A percentile compares a stretch with the other conserved stretches of the same genome.
These are phyloP conservation scores for Bombus difficillimus DNA, from an alignment of 1,140 invertebrate species.

Conservation along the genomic window DNA sequence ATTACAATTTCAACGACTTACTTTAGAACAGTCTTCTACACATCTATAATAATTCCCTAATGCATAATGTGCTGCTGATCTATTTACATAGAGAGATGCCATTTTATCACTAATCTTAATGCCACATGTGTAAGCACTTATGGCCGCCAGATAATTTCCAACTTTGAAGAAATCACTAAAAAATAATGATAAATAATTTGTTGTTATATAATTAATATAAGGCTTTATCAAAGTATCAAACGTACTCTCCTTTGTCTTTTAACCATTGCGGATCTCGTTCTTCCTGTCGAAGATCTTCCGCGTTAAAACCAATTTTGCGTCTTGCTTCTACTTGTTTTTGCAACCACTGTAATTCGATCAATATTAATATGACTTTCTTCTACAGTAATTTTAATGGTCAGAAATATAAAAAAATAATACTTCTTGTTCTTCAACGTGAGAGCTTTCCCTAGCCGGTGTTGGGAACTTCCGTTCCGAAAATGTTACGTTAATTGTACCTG, in stretches of 20 bases:
- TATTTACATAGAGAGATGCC: constrained; percentile 88
- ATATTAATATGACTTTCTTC: neutral
- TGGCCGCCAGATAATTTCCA: constrained; percentile 90
- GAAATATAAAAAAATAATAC: constrained; percentile 72
- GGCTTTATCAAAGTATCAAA: constrained; percentile 45
- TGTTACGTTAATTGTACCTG: constrained; percentile 85
- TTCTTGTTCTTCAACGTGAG: constrained; percentile 88
- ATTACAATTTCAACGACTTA: constrained; percentile 65
- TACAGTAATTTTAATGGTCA: neutral
- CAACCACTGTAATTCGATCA: constrained; percentile 85
- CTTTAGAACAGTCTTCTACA: constrained; percentile 85
- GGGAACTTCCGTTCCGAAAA: constrained; percentile 92
- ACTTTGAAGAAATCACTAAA: constrained; percentile 87
- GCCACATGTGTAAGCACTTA: constrained; percentile 91
- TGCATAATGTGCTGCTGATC: constrained; percentile 90
- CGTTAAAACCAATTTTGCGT: constrained; percentile 87
- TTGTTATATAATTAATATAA: constrained; percentile 3
- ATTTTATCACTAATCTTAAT: constrained; percentile 89
- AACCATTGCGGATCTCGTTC: constrained; percentile 93
- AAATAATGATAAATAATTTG: constrained; percentile 53
- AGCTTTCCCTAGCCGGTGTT: constrained; percentile 92
- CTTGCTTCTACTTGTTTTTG: constrained; percentile 90
- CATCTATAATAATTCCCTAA: constrained; percentile 89
- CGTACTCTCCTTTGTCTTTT: constrained; percentile 91
- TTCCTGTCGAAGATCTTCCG: constrained; percentile 90